Evolutionary conservation across 2,113 vertebrate genomes (phyloP), one percentile per base, ranked within the genome.

Genomic region (Colinus virginianus): DNA sequence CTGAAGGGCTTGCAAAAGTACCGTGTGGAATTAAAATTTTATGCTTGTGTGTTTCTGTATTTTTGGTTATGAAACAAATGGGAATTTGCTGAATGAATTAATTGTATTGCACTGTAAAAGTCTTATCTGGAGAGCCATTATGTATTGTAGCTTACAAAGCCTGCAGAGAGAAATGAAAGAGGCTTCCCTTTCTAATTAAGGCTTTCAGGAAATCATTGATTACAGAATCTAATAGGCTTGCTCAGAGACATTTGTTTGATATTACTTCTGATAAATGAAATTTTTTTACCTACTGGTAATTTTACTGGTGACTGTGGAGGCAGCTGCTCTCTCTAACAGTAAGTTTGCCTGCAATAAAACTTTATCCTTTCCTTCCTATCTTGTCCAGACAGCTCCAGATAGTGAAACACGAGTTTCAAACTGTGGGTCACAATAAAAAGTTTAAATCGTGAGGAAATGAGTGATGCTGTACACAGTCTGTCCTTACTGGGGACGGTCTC

Each of bases 121-220:
- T 84, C 77, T 38, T 90, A 0, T 93, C 88, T 36, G 69, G 84
- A 95, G 91, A 93, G 64, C 74, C 18, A 10, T 95, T 93, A 75
- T 22, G 4, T 78, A n/a, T 14, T 48, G 78, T 72, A 90, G 43
- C 67, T 93, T 90, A 40, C 56, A 93, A 70, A 97, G 84, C 59
- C 87, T 91, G 72, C 62, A 55, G 68, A 94, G 78, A 94, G 45
- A 87, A 90, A 87, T 86, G 82, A 79, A 87, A 89, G 93, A n/a
- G 32, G 69, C 72, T 80, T 97, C 69, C 45, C 76, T 94, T 70
- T 87, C 75, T 95, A 89, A 92, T 95, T 92, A 93, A 23, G 49
- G 40, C 63, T 96, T 96, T 87, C 76, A 96, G 88, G 81, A 97
- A 96, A 95, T 81, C 40, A 83, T 83, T 91, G 88, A 92, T 96